Percentiles rank a stretch among this genome's conserved stretches.
These are phyloP conservation scores for Chiroxiphia lanceolata DNA, from an alignment of 2,797 vertebrate species.

Conservation along the genomic window DNA sequence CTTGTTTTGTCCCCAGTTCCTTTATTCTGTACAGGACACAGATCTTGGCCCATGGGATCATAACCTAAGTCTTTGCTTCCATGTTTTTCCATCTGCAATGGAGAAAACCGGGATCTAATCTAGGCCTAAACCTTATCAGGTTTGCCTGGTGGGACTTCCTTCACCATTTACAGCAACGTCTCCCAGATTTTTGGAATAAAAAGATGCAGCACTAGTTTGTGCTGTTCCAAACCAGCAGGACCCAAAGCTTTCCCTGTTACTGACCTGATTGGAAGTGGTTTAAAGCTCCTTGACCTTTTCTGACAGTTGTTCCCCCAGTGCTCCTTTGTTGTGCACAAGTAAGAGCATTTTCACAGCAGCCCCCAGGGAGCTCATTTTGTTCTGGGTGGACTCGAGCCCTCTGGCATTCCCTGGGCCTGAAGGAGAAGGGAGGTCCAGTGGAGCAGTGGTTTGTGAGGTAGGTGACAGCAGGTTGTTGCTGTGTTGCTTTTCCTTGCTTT, in stretches of 20 bases:
- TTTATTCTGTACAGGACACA: neutral
- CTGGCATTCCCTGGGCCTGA: neutral
- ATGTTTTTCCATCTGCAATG: neutral
- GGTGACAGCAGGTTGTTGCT: neutral
- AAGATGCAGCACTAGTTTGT: neutral
- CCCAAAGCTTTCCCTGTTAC: neutral
- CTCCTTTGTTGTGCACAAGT: neutral
- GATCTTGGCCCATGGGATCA: neutral
- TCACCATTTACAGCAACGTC: accelerated
- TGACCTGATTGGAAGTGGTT: neutral
- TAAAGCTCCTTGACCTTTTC: neutral
- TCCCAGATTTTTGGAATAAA: neutral
- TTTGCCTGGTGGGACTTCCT: neutral
- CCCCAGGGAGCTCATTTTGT: neutral
- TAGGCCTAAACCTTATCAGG: neutral
- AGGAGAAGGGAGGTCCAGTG: neutral
- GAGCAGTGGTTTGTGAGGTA: neutral
- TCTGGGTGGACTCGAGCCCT: neutral
- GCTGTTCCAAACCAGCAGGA: neutral
- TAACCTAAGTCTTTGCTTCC: neutral
- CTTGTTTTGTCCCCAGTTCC: neutral
- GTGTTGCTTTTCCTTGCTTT: neutral
- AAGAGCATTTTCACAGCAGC: neutral
- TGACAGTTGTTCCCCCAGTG: neutral
- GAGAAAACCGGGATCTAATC: accelerated